Evolutionary conservation across 2,797 vertebrate genomes (phyloP), one percentile per base, ranked within the genome.

Genomic region (Trachops cirrhosus): DNA sequence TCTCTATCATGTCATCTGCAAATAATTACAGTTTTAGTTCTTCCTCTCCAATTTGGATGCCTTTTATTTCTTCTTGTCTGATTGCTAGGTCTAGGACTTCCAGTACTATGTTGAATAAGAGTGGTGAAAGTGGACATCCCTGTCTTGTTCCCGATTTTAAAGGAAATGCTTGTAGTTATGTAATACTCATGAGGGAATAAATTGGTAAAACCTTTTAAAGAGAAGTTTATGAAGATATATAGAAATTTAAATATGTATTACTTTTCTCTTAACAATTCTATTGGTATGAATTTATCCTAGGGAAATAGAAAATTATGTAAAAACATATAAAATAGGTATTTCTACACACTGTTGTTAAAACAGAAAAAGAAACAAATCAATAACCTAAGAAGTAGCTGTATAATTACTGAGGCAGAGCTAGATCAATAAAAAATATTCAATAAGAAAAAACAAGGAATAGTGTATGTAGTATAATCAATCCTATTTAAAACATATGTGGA

Each of bases 261-360:
- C 16, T n/a, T 46, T 92, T 86, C 37, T 52, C 19, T 92, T 86
- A 93, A 92, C 5, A 92, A n/a, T 86, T 89, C 34, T 86, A n/a
- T 74, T 68, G 50, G n/a, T 86, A 85, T 39, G 19, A 92, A 93
- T 68, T 86, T 86, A 87, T 6, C 37, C 78, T 82, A 50, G 77
- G 54, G 39, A 93, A 95, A 94, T 3, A 86, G 26, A 78, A 19
- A 79, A 70, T 19, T 71, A 21, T 68, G 12, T 26, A 77, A 89
- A 95, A 87, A 91, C 10, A 82, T 70, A 64, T n/a, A 78, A 62
- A 90, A 85, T 16, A 64, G 9, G 19, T 78, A 68, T 74, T 57
- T 92, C n/a, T 88, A 87, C 54, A 91, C 12, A 46, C 3, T 86
- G 16, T 29, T 74, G 16, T 90, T 96, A 89, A 88, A 94, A 80